These are phyloP conservation scores for Cossypha niveicapilla DNA, from an alignment of 2,797 vertebrate genomes.

Conservation along the genomic window DNA sequence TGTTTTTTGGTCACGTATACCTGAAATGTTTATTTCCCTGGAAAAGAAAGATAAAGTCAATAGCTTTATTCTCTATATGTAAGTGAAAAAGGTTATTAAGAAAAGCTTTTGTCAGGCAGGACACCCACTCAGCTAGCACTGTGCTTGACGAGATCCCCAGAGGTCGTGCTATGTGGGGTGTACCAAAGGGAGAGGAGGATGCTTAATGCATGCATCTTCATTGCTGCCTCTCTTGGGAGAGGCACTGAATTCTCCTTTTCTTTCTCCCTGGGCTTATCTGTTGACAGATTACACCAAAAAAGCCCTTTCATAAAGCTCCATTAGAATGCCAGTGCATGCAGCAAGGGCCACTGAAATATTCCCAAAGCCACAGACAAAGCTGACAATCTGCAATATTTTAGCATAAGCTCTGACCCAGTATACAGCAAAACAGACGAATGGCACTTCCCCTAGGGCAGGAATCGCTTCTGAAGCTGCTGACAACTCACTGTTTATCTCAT, in stretches of 20 bases:
- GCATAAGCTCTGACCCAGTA: constrained; percentile 24
- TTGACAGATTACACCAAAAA: not conserved
- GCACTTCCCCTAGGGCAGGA: constrained; percentile 32
- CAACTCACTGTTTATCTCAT: constrained; percentile 17
- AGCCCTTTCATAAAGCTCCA: constrained; percentile 14
- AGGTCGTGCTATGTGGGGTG: not conserved
- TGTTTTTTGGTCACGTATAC: not conserved
- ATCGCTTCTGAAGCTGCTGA: constrained; percentile 35
- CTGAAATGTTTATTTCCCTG: not conserved
- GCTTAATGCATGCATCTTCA: constrained; percentile 10
- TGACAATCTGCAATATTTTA: constrained; percentile 25
- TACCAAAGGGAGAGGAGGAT: not conserved
- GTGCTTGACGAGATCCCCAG: not conserved
- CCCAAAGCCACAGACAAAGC: constrained; percentile 37
- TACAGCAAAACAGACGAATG: not conserved
- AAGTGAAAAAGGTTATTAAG: not conserved
- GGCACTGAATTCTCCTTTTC: not conserved
- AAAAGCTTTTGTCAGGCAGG: not conserved
- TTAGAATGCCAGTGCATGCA: constrained; percentile 45
- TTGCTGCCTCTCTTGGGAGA: not conserved
- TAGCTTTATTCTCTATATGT: not conserved
- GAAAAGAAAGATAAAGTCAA: not conserved
- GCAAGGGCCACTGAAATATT: not conserved
- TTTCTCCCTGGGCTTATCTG: not conserved
- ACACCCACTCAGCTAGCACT: not conserved